Percentiles rank a stretch among this genome's conserved stretches.
These are phyloP conservation scores for Drosophila nasuta DNA, from an alignment of 1,140 invertebrate species.

Conservation along the genomic window DNA sequence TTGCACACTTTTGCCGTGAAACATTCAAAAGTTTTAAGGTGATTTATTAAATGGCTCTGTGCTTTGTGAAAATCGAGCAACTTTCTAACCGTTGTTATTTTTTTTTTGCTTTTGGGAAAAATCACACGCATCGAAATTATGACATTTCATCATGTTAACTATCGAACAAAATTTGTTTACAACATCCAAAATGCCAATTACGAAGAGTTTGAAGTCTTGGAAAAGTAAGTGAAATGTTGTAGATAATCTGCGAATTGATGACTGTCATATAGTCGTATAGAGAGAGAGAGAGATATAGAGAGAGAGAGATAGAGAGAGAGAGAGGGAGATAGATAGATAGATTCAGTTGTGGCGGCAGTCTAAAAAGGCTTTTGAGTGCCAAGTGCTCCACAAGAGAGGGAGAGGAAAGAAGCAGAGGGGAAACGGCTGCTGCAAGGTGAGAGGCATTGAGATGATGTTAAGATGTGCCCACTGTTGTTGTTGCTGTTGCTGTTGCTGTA, in stretches of 20 bases:
- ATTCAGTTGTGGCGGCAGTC: slow-evolving; percentile 16
- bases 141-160: slow-evolving; percentile 71
- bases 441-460: slow-evolving; percentile 18
- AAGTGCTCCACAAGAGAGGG: slow-evolving; percentile 11
- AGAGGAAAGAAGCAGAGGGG: background rate
- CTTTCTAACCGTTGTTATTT: slow-evolving; percentile 36
- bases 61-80: slow-evolving; percentile 44
- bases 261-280: slow-evolving; percentile 54
- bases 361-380: slow-evolving; percentile 22
- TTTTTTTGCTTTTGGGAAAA: slow-evolving; percentile 13
- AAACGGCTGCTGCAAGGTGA: slow-evolving; percentile 3
- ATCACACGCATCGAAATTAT: slow-evolving; percentile 65
- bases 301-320: background rate
- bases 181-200: slow-evolving; percentile 75
- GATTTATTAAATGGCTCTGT: slow-evolving; percentile 21
- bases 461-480: slow-evolving; percentile 27
- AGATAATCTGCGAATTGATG: slow-evolving; percentile 79
- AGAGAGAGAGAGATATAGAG: slow-evolving; percentile 6
- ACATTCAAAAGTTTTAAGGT: slow-evolving; percentile 8
- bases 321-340: background rate
- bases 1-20: background rate
- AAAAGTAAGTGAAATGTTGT: slow-evolving; percentile 60
- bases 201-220: slow-evolving; percentile 6
- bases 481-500: slow-evolving; percentile 9
- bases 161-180: slow-evolving; percentile 72